Evolutionary conservation across 2,113 vertebrate species (phyloP).

Genomic region (Equus przewalskii): DNA sequence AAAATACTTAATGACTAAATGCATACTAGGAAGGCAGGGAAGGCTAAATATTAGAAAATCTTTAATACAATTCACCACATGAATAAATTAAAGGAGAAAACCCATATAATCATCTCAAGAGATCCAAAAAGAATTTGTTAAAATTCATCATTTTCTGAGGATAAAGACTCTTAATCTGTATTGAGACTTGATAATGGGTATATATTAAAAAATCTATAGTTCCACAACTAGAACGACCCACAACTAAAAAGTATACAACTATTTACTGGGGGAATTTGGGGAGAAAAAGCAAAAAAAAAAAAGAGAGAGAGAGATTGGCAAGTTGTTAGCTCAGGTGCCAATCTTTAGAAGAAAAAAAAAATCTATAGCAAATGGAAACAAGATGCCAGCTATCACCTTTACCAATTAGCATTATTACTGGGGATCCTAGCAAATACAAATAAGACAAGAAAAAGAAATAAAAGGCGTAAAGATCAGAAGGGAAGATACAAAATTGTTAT

Average conservation of each 20-base stretch:
- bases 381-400: background rate
- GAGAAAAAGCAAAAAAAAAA: no score
- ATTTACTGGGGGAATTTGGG: no score
- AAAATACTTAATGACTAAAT: background rate
- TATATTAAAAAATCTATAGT: background rate
- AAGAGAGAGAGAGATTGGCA: no score
- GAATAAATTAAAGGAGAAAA: background rate
- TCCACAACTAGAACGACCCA: no score
- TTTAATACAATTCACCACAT: background rate
- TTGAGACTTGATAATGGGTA: background rate
- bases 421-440: background rate
- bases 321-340: no score
- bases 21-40: background rate
- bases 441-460: background rate
- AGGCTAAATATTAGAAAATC: background rate
- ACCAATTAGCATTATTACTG: background rate
- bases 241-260: no score
- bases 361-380: background rate
- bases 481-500: slow-evolving; percentile 13
- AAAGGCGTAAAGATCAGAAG: background rate
- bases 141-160: background rate
- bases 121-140: background rate
- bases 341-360: background rate
- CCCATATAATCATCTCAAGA: background rate
- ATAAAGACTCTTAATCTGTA: background rate